Base-by-base conservation (phyloP, 2,797 vertebrate species). In the Parauchenoglanis punctatus region DNA sequence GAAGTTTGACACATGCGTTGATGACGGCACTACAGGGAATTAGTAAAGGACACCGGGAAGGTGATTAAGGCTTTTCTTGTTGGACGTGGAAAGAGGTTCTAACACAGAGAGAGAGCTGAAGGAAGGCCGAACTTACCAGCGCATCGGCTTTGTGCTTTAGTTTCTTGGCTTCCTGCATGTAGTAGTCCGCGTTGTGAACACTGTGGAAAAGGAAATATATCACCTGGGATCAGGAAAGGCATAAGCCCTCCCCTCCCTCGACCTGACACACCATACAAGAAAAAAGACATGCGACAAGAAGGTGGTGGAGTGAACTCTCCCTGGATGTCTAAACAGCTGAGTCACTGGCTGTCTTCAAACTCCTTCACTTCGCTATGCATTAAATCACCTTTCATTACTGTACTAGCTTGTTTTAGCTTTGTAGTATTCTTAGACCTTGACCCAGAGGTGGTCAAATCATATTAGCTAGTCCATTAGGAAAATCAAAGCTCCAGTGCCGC, bases 111-210 rank as follows among this genome's bases (percentile, higher is more conserved):
- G 0, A 35, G 31, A 28, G 54, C 25, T 87, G 12, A 87, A 63
- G 75, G 40, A 75, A 28, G 56, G 46, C 23, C 10, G 7, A 40
- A 6, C 97, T 89, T 96, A 99, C 98, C 97, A 99, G 91, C 85
- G 98, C 98, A 77, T 99, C 98, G 44, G 98, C 98, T 95, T 99
- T 99, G 96, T 99, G 98, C 94, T 99, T 99, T 87, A 99, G 94
- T 91, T 97, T 97, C 96, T 99, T 99, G 91, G 98, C 98, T 89
- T 99, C 98, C 93, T 99, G 98, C 98, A 99, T 99, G 93, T 99
- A 98, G 95, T 96, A 97, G 94, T 99, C 98, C 12, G 98, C 98
- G 90, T 96, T 97, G 94, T 98, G 97, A 92, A 98, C 95, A 91
- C 98, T 99, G 93, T 78, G 90, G 93, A 88, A 1, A 89, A 83